phyloP scores from a whole-genome alignment of 2,113 vertebrate genomes.

The Trochalopteron elliotii region DNA sequence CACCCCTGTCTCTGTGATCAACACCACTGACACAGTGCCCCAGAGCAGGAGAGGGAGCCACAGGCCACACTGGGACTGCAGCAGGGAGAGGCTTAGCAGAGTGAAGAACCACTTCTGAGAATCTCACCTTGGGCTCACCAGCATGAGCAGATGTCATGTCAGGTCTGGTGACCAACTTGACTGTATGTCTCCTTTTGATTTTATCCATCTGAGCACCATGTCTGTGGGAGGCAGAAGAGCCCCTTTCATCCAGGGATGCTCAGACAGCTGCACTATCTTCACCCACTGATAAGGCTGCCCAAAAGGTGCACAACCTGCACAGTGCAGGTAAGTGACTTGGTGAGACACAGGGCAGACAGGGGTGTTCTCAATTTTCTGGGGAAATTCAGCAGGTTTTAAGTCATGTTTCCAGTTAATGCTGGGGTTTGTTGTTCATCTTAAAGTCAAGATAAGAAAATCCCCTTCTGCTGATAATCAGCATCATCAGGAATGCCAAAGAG shows the following conservation, averaged over 20 bases:
- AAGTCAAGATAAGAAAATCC: neutral
- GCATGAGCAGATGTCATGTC: neutral
- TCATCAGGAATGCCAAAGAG: neutral
- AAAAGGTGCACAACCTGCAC: neutral
- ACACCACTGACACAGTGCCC: neutral
- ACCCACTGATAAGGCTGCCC: neutral
- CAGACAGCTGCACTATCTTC: neutral
- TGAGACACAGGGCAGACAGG: accelerated
- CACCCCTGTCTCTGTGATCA: neutral
- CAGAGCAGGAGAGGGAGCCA: neutral
- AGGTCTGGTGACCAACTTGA: neutral
- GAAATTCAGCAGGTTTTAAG: neutral
- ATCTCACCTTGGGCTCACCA: neutral
- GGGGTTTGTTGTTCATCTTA: neutral
- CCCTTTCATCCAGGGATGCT: neutral
- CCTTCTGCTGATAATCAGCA: neutral
- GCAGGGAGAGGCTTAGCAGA: neutral
- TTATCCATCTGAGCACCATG: neutral
- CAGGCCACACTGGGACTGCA: neutral
- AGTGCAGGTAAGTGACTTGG: neutral
- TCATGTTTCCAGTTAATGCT: neutral
- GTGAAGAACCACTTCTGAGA: neutral
- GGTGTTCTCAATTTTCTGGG: neutral
- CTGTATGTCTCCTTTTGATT: neutral
- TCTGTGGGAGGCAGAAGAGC: neutral